Conservation (phyloP, 2,113 vertebrate species). For the Oryctolagus cuniculus region mOryCun1.1 NC_091441.1:20587501-20588000, state of each 20-base stretch:
- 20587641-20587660: not conserved
- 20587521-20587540: not conserved
- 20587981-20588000: not conserved
- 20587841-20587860: not conserved
- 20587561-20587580: fast-evolving
- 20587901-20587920: not conserved
- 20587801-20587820: not conserved
- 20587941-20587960: not conserved
- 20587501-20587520: fast-evolving
- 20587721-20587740: not conserved
- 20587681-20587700: not conserved
- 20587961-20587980: not conserved
- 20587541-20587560: not conserved
- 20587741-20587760: constrained; percentile 15
- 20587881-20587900: not conserved
- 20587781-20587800: not conserved
- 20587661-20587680: not conserved
- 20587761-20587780: not conserved
- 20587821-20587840: not conserved
- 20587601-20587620: not conserved
- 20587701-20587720: not conserved
- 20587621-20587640: not conserved
- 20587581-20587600: fast-evolving
- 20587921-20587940: not conserved
- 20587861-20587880: not conserved